phyloP scores from a whole-genome alignment of 1,140 invertebrate genomes.

The Sinella curviseta region DNA sequence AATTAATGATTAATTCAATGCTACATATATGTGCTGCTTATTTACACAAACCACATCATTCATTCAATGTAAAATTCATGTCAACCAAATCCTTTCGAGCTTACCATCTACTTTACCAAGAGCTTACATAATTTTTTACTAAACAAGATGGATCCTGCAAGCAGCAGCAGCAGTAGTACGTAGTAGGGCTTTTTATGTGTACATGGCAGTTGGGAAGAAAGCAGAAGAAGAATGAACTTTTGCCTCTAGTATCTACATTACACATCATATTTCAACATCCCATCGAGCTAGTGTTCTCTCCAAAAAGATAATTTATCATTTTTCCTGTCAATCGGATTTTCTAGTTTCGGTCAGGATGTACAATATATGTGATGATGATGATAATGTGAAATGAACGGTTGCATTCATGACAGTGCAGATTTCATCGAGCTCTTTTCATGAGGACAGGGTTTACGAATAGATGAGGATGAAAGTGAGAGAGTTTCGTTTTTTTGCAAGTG shows the following conservation, averaged over 20 bases:
- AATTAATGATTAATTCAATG: constrained; percentile 24
- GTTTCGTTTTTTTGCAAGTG: neutral
- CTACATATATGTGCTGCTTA: neutral
- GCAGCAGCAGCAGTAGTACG: neutral
- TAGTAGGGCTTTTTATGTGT: neutral
- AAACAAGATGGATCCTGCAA: constrained; percentile 9
- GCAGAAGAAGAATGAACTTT: neutral
- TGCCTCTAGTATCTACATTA: neutral
- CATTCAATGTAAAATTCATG: constrained; percentile 26
- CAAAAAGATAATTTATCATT: constrained; percentile 48
- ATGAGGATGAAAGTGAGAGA: too few species aligned
- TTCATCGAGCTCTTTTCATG: neutral
- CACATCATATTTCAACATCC: neutral
- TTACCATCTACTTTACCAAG: neutral
- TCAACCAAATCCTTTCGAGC: constrained; percentile 17
- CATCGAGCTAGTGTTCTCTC: neutral
- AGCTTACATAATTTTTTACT: constrained; percentile 13
- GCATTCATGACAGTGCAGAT: constrained; percentile 21
- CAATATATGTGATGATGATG: neutral
- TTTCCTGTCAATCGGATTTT: constrained; percentile 46
- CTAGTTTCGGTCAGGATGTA: constrained; percentile 5
- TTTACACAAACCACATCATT: constrained; percentile 14
- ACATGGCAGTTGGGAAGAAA: neutral
- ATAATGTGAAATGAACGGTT: neutral
- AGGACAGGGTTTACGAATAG: too few species aligned